Base-by-base conservation (phyloP, 1,140 invertebrate genomes). In the Bilobella aurantiaca region DNA sequence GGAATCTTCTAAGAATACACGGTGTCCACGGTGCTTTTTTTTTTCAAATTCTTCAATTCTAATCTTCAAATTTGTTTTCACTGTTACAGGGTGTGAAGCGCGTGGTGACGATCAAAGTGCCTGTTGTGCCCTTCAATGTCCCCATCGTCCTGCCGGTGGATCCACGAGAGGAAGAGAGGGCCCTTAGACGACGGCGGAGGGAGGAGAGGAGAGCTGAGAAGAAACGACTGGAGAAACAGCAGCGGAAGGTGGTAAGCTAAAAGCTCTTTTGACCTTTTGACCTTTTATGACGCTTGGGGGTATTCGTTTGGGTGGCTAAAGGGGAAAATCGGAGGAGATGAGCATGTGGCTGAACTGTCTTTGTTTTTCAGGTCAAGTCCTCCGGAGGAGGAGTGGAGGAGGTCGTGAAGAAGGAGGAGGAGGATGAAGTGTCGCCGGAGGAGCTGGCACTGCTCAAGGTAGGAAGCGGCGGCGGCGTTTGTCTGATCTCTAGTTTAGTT, bases 371-470 rank as follows among this genome's bases (percentile, higher is more conserved):
- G 32, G 46, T 59, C 42, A 63, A 30, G 49, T 28, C 21, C 28
- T n/a, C 21, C 62, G 28, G 29, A 63, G 27, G 23, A 3, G 62
- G 25, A 65, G 31, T 3, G 29, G 65, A 61, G 21, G 57, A 63
- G 32, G 62, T 75, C 65, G 58, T 69, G 75, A 59, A 65, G 74
- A 30, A 73, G 69, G 58, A 77, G 79, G 56, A 74, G 75, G 59
- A 76, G 78, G 62, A 76, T 76, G 66, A 67, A 72, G 21, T 69
- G 67, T 23, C 58, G 62, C 74, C 25, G 74, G 75, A 62, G 49
- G 77, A 62, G 78, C 76, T 63, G 37, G 73, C 56, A 75, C 74
- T 59, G 75, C 74, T 23, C 78, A 77, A 71, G 74, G 74, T 67
- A 77, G 77, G 64, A 63, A 59, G 32, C 5, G 2, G 8, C 49